Conservation (phyloP, 2,113 vertebrate species). For the Oreochromis tanganicae region DNA sequence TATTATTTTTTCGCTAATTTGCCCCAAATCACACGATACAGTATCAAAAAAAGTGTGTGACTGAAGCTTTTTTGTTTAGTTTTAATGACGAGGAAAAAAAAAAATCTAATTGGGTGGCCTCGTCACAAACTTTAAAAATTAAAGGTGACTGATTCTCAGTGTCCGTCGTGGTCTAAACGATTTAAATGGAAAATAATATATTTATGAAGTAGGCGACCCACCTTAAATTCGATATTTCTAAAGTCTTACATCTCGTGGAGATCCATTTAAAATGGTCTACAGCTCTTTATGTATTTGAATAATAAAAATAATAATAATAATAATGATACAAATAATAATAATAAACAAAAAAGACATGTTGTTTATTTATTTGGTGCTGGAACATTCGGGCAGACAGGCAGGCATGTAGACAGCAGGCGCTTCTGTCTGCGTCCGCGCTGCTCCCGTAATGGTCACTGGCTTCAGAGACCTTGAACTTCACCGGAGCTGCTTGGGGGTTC, state of each 20-base stretch:
- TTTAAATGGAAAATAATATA: not conserved
- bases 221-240: not conserved
- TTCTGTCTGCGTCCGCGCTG: not conserved
- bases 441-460: constrained; percentile 34
- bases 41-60: not conserved
- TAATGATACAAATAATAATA: not conserved
- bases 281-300: not conserved
- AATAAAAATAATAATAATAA: not conserved
- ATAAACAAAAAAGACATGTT: not conserved
- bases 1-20: not conserved
- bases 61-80: not conserved
- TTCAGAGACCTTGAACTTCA: constrained; percentile 73
- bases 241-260: not conserved
- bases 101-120: not conserved
- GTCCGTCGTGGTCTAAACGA: not conserved
- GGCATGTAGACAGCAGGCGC: not conserved
- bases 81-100: not conserved
- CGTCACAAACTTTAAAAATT: not conserved
- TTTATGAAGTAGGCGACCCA: not conserved
- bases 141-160: not conserved
- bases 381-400: not conserved
- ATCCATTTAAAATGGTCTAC: not conserved
- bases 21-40: not conserved
- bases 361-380: not conserved
- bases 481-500: constrained; percentile 27